Conservation (phyloP, 1,140 invertebrate species). For the Cotesia chilonis region DNA sequence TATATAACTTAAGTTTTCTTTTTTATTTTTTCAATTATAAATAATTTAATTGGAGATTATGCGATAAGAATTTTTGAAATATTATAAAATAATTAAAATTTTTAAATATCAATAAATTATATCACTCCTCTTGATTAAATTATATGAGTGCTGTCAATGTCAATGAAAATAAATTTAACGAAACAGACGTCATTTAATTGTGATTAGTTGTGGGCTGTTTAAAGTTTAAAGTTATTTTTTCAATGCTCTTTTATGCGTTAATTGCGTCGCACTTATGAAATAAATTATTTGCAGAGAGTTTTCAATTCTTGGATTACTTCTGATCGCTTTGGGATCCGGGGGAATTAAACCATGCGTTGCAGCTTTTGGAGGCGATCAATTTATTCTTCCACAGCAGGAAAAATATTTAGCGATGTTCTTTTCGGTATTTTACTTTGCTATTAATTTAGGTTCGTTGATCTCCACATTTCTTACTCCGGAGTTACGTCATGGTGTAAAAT, state of each 20-base stretch:
- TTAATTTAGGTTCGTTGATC: conserved; percentile 90
- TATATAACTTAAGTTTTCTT: conserved; percentile 16
- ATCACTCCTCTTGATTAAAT: too few relatives aligned
- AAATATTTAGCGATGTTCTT: conserved; percentile 85
- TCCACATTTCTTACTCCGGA: conserved; percentile 91
- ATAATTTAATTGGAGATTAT: too few relatives aligned
- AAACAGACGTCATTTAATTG: too few relatives aligned
- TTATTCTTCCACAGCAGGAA: conserved; percentile 80
- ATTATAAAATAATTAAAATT: too few relatives aligned
- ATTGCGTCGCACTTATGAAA: conserved; percentile 2
- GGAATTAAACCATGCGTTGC: conserved; percentile 98
- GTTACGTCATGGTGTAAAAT: conserved; percentile 81
- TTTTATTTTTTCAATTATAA: conserved; percentile 2
- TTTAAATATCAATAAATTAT: too few relatives aligned
- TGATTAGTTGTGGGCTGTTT: too few relatives aligned
- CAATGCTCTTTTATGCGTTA: background rate
- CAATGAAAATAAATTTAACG: too few relatives aligned
- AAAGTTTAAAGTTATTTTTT: too few relatives aligned
- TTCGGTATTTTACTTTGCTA: conserved; percentile 93
- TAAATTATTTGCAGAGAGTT: conserved; percentile 68
- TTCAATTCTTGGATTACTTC: conserved; percentile 79
- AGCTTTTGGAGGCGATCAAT: conserved; percentile 98
- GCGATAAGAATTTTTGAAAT: too few relatives aligned
- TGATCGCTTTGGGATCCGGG: conserved; percentile 91
- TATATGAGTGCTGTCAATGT: too few relatives aligned